Evolutionary conservation across 2,888 invertebrate genomes (phyloP), one percentile per base, ranked within the genome.

Genomic region (Diachrysia chrysitis): DNA sequence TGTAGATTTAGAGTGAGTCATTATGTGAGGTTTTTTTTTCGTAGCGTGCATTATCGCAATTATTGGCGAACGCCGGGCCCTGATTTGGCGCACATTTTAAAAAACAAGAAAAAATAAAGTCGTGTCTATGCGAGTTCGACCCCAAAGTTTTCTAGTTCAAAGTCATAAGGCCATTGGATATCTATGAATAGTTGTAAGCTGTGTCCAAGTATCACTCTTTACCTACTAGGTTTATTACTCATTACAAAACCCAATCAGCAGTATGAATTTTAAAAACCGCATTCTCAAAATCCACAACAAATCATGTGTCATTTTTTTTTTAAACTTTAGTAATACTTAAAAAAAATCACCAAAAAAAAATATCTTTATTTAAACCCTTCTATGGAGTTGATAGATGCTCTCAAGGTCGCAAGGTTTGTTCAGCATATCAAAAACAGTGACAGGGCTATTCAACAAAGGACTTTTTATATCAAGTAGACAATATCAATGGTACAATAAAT

Each of bases 401-500:
- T 16, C 37, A 37, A 37, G 37, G 37, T 16, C 37, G 16, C 37
- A 37, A 37, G 37, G 16, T 37, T 16, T 1, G 14, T 14, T 37
- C 14, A 37, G 16, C 37, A 37, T 42, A 42, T 16, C n/a, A 42
- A 42, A 42, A 42, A 42, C 42, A 16, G n/a, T 14, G n/a, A 42
- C 42, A n/a, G 42, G 42, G 6, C 42, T n/a, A 16, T 42, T n/a
- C 1, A 42, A 42, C 42, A 42, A n/a, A n/a, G n/a, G 42, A 42
- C n/a, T 42, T n/a, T n/a, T 42, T 42, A n/a, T n/a, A 16, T n/a
- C n/a, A 42, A n/a, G 37, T 42, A 42, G n/a, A 42, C 16, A 37
- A 42, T 42, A n/a, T n/a, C 42, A 42, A n/a, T 42, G n/a, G 42
- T 42, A 42, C 42, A 42, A n/a, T 42, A 16, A 42, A n/a, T n/a